Conservation (phyloP, 2,113 vertebrate species). For the Clarias batrachus region DNA sequence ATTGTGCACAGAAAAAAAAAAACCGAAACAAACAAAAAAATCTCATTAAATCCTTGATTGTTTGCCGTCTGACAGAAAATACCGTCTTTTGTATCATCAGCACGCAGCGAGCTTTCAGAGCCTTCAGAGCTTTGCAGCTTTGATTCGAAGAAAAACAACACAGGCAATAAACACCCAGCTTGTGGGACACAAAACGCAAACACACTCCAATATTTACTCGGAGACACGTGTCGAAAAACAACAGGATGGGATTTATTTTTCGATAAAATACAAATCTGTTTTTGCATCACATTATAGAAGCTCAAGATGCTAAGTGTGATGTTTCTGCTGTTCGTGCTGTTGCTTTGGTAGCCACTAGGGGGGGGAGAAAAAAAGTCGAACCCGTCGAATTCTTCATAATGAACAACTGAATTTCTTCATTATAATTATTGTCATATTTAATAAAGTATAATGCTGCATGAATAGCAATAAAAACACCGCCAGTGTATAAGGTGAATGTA, state of each 20-base stretch:
- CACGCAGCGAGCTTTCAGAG: conserved; percentile 23
- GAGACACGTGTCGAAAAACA: conserved; percentile 4
- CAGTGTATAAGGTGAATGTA: too few species aligned
- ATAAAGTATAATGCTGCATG: too few species aligned
- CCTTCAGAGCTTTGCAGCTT: conserved; percentile 2
- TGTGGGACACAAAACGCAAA: conserved; percentile 8
- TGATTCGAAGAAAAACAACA: conserved; percentile 21
- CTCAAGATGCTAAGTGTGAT: background rate
- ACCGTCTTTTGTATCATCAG: conserved; percentile 26
- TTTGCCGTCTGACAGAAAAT: conserved; percentile 44
- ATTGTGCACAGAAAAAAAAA: conserved; percentile 5
- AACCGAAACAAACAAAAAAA: background rate
- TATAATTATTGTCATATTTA: too few species aligned
- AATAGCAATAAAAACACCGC: too few species aligned
- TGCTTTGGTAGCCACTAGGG: background rate
- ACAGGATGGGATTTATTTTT: conserved; percentile 9
- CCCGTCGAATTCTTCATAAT: background rate
- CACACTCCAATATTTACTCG: conserved; percentile 22
- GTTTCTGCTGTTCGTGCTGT: background rate
- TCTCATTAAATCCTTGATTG: conserved; percentile 40
- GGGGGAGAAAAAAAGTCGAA: background rate
- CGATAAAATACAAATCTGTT: background rate
- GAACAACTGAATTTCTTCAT: background rate
- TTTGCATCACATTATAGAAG: background rate
- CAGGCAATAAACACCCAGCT: conserved; percentile 6